phyloP scores from a whole-genome alignment of 2,888 invertebrate species.

The Drosophila diplacantha region DNA sequence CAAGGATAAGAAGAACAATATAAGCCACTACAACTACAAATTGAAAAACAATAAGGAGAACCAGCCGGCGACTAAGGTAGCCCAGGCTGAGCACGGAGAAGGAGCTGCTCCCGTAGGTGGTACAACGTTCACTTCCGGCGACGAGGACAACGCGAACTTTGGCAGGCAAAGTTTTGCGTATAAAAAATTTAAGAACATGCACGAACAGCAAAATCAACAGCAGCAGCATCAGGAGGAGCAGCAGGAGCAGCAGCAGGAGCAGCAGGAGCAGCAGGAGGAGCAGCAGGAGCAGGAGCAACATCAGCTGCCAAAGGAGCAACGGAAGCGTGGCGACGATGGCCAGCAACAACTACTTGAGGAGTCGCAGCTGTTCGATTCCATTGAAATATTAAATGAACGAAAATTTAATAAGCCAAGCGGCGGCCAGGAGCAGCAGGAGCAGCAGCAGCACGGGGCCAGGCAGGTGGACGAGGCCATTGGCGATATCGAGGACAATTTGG shows the following conservation, averaged over 20 bases:
- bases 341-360: conserved; percentile 14
- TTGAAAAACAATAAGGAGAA: conserved; percentile 57
- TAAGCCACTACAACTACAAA: conserved; percentile 56
- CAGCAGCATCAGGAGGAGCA: conserved; percentile 4
- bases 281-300: conserved; percentile 4
- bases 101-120: conserved; percentile 7
- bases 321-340: conserved; percentile 13
- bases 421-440: conserved; percentile 10
- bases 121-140: conserved; percentile 47
- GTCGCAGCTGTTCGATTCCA: conserved; percentile 58
- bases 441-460: conserved; percentile 32
- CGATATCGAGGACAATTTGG: conserved; percentile 66
- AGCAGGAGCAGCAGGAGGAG: conserved; percentile 9
- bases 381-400: conserved; percentile 70
- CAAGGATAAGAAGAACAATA: conserved; percentile 31
- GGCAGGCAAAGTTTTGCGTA: conserved; percentile 59
- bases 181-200: conserved; percentile 63
- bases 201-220: conserved; percentile 54
- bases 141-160: conserved; percentile 43
- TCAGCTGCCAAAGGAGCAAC: conserved; percentile 23
- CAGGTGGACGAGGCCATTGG: conserved; percentile 56
- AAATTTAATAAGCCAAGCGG: conserved; percentile 69
- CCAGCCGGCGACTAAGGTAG: conserved; percentile 37
- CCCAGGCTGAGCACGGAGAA: conserved; percentile 13
- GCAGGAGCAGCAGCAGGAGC: conserved; percentile 8